These are phyloP conservation scores for Zaprionus taronus DNA, from an alignment of 1,140 invertebrate genomes.

Conservation along the genomic window DNA sequence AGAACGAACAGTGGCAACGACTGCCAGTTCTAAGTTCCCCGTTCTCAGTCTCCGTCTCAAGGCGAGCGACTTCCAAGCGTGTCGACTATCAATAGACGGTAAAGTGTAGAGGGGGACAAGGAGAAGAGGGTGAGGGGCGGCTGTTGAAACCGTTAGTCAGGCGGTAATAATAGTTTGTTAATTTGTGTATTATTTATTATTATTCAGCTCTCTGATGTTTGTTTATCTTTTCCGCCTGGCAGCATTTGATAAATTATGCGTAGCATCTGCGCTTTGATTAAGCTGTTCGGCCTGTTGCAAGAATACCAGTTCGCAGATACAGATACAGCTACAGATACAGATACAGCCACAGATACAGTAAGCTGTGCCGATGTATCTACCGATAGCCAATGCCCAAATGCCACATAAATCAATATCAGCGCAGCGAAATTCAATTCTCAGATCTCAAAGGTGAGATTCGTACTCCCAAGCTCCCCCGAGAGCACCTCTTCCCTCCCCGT, in stretches of 20 bases:
- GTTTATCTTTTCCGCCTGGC: slow-evolving; percentile 65
- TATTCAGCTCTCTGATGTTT: slow-evolving; percentile 28
- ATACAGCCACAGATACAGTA: slow-evolving; percentile 8
- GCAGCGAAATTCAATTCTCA: slow-evolving; percentile 12
- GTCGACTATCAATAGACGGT: slow-evolving; percentile 26
- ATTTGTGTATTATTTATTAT: slow-evolving; percentile 64
- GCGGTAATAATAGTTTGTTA: slow-evolving; percentile 73
- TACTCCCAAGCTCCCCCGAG: not conserved
- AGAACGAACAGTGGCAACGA: slow-evolving; percentile 64
- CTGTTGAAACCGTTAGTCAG: slow-evolving; percentile 69
- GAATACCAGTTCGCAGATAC: slow-evolving; percentile 14
- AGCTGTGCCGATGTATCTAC: not conserved
- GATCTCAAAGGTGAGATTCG: not conserved
- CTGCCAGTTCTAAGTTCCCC: slow-evolving; percentile 1
- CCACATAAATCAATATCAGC: slow-evolving; percentile 74
- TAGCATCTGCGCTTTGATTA: slow-evolving; percentile 65
- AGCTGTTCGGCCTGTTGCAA: slow-evolving; percentile 48
- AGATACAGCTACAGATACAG: slow-evolving; percentile 36
- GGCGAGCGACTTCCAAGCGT: slow-evolving; percentile 62
- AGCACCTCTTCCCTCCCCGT: not conserved
- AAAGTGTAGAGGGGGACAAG: not conserved
- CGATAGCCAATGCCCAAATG: slow-evolving; percentile 30
- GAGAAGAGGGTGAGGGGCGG: slow-evolving; percentile 8
- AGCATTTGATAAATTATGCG: slow-evolving; percentile 72
- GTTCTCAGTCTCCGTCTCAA: slow-evolving; percentile 40